A percentile compares a stretch with the other conserved stretches of the same genome.
phyloP scores from a whole-genome alignment of 2,888 invertebrate genomes.

The Mythimna pallens region DNA sequence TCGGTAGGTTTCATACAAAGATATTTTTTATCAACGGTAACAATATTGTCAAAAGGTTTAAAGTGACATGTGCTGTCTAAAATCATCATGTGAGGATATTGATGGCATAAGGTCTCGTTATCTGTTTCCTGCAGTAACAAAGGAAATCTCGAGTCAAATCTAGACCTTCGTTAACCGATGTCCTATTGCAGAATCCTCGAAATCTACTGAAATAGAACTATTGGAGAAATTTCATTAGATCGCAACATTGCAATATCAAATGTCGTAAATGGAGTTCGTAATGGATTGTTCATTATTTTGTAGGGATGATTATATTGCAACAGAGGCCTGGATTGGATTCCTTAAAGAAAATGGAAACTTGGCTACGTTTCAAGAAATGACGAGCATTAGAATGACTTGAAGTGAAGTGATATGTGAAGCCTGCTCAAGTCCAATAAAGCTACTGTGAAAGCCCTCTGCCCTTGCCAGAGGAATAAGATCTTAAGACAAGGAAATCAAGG shows the following conservation, averaged over 20 bases:
- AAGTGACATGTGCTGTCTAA: not conserved
- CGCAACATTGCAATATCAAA: not conserved
- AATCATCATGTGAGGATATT: too few species aligned
- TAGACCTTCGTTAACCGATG: not conserved
- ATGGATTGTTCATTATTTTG: not conserved
- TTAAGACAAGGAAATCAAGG: too few species aligned
- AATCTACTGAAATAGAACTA: not conserved
- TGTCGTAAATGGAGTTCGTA: not conserved
- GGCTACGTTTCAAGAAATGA: not conserved
- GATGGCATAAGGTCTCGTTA: not conserved
- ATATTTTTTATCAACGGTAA: not conserved
- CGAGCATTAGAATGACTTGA: not conserved
- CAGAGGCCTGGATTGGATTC: not conserved
- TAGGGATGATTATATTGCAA: not conserved
- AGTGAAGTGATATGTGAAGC: not conserved
- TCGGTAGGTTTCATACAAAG: too few species aligned
- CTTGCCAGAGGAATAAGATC: too few species aligned
- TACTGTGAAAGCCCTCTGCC: too few species aligned
- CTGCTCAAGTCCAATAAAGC: too few species aligned
- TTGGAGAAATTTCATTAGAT: not conserved
- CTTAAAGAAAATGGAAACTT: not conserved
- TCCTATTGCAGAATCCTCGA: not conserved
- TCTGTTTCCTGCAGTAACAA: not conserved
- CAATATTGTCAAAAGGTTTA: not conserved
- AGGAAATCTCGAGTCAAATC: not conserved